A percentile compares a stretch with the other conserved stretches of the same genome.
These are phyloP conservation scores for Macrosiphum euphorbiae DNA, from an alignment of 2,888 invertebrate genomes.

Conservation along the genomic window DNA sequence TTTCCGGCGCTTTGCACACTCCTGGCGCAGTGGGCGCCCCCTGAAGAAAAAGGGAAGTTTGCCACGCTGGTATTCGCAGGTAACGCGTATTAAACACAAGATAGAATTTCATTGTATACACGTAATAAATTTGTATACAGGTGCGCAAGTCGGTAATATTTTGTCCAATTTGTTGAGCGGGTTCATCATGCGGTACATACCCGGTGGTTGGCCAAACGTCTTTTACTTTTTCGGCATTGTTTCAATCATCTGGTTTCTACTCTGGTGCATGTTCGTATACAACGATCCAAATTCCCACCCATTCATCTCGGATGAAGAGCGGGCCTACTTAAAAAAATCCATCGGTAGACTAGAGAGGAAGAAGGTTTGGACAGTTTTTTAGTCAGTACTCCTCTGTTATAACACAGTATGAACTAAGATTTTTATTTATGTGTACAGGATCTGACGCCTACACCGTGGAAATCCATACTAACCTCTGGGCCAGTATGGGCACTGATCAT, in stretches of 20 bases:
- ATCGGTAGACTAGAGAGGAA: conserved; percentile 72
- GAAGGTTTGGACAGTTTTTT: conserved; percentile 66
- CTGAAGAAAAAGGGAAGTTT: conserved; percentile 69
- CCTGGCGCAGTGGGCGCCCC: conserved; percentile 70
- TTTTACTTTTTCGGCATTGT: conserved; percentile 69
- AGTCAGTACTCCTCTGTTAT: neutral
- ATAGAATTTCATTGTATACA: neutral
- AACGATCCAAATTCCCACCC: conserved; percentile 80
- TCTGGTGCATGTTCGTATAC: conserved; percentile 68
- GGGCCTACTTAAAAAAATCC: conserved; percentile 77
- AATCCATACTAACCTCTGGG: conserved; percentile 74
- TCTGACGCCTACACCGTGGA: conserved; percentile 80
- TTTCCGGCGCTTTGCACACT: conserved; percentile 71
- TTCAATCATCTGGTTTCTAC: conserved; percentile 70
- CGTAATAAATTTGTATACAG: conserved; percentile 64
- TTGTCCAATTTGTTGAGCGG: conserved; percentile 68
- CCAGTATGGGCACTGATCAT: conserved; percentile 71
- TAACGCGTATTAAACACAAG: conserved; percentile 45
- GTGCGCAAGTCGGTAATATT: conserved; percentile 69
- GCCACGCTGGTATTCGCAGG: conserved; percentile 70
- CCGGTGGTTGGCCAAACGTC: conserved; percentile 69
- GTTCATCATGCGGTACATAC: conserved; percentile 69
- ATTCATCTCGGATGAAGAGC: conserved; percentile 80
- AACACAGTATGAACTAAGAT: neutral
- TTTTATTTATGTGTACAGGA: conserved; percentile 70